A percentile compares a stretch with the other conserved stretches of the same genome.
Conservation (phyloP, 2,113 vertebrate species). For the Empidonax traillii region DNA sequence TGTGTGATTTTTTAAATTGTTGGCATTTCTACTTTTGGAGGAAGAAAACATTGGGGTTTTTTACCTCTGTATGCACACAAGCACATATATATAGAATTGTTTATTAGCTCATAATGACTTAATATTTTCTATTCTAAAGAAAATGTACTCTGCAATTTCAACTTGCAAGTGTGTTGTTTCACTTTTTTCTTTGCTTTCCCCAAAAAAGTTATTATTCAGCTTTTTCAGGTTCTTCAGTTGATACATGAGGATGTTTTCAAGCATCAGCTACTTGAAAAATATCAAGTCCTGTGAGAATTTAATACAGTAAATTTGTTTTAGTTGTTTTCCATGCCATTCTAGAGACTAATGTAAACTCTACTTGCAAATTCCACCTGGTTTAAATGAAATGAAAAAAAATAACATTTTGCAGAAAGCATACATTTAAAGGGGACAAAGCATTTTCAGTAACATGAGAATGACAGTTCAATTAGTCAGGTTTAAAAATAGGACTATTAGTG, state of each 20-base stretch:
- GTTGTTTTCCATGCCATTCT: constrained; percentile 25
- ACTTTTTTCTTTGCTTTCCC: constrained; percentile 44
- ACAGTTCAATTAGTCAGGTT: neutral
- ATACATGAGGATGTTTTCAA: constrained; percentile 54
- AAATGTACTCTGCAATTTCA: constrained; percentile 31
- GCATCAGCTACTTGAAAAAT: constrained; percentile 30
- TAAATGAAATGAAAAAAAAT: constrained; percentile 62
- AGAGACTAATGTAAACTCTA: constrained; percentile 3
- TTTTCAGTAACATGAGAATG: constrained; percentile 1
- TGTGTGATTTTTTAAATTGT: neutral
- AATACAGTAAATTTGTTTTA: constrained; percentile 45
- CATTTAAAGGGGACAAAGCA: constrained; percentile 23
- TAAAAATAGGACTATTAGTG: neutral
- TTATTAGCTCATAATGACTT: constrained; percentile 28
- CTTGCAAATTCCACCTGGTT: constrained; percentile 41
- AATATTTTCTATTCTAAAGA: constrained; percentile 26
- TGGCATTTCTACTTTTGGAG: neutral
- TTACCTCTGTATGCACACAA: neutral
- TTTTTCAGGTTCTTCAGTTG: constrained; percentile 32
- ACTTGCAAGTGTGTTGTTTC: constrained; percentile 26
- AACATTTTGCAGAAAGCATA: constrained; percentile 24
- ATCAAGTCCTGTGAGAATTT: constrained; percentile 37
- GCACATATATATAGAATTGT: neutral
- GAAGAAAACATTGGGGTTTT: neutral
- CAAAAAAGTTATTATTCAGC: constrained; percentile 39